Evolutionary conservation across 2,797 vertebrate genomes (phyloP), one percentile per base, ranked within the genome.

Genomic region (Onychomys leucogaster): DNA sequence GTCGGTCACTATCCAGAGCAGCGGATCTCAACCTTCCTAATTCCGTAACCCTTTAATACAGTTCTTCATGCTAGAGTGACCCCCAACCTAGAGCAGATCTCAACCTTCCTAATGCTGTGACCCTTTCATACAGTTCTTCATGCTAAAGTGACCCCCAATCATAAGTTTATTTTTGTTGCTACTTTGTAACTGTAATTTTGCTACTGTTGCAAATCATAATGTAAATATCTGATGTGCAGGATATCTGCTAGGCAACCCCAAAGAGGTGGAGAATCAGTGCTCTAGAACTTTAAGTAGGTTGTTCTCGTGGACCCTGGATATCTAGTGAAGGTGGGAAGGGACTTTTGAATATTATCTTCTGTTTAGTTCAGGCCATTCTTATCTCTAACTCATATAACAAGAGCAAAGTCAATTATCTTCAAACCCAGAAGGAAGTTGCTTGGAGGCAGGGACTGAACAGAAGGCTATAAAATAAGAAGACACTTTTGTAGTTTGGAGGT

Each of bases 401-500:
- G 41, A 65, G 41, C 19, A 86, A 90, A 73, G 43, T 61, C 88
- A 89, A 80, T 92, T 90, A 80, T 94, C 57, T 94, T 89, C 91
- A 92, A 81, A 87, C 34, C 29, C 5, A 0, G 49, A 94, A 65
- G 34, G 37, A 89, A 25, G 37, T 65, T 87, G 69, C 43, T 95
- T 91, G 55, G 43, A 75, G 61, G n/a, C 76, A 77, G 23, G 25
- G 19, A 91, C 41, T 88, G 59, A 69, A 49, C n/a, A 49, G 19
- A n/a, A 97, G 49, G 1, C n/a, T 75, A 29, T 55, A 88, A 96
- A 94, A 67, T 16, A 86, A 83, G 29, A 83, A 89, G 6, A 25
- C 16, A 11, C 87, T 90, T 93, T 82, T 94, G 17, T 37, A 65
- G 14, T 92, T 92, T 73, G 81, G 81, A 34, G 37, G 77, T 94